Evolutionary conservation across 2,888 invertebrate species (phyloP).

Genomic region (Sarcophaga rosellei): DNA sequence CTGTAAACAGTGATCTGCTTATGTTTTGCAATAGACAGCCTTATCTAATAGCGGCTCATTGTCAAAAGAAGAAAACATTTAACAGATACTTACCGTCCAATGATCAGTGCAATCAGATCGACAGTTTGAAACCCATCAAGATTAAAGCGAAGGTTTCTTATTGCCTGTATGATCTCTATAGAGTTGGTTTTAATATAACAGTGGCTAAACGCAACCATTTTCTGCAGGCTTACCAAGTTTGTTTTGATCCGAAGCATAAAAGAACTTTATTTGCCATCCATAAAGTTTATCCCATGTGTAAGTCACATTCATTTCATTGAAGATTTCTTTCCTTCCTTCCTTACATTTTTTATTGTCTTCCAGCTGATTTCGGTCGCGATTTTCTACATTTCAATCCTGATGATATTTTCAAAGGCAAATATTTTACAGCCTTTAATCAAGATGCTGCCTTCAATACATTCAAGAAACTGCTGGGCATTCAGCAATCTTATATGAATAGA

Average conservation of each 20-base stretch:
- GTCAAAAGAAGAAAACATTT: not conserved
- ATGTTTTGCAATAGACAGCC: constrained; percentile 13
- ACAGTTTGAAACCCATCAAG: not conserved
- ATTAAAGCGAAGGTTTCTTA: not conserved
- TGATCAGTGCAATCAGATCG: not conserved
- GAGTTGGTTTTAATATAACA: constrained; percentile 45
- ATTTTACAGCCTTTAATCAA: constrained; percentile 69
- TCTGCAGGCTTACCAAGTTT: constrained; percentile 46
- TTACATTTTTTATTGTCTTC: not conserved
- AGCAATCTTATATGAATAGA: constrained; percentile 11
- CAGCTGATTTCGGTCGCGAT: constrained; percentile 18
- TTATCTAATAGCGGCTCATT: not conserved
- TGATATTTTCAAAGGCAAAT: constrained; percentile 68
- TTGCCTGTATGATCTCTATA: constrained; percentile 32
- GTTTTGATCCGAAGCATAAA: constrained; percentile 49
- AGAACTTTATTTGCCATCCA: constrained; percentile 39
- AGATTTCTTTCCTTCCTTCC: not conserved
- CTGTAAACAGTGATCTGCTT: not conserved
- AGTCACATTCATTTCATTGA: constrained; percentile 5
- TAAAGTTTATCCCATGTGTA: constrained; percentile 34
- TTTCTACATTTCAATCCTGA: constrained; percentile 61
- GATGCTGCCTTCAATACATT: constrained; percentile 51
- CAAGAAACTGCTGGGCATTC: constrained; percentile 24
- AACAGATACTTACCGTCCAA: not conserved
- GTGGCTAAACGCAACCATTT: not conserved